Percentiles rank a stretch among this genome's conserved stretches.
Evolutionary conservation across 1,140 invertebrate genomes (phyloP).

Genomic region (Berghia stephanieae): DNA sequence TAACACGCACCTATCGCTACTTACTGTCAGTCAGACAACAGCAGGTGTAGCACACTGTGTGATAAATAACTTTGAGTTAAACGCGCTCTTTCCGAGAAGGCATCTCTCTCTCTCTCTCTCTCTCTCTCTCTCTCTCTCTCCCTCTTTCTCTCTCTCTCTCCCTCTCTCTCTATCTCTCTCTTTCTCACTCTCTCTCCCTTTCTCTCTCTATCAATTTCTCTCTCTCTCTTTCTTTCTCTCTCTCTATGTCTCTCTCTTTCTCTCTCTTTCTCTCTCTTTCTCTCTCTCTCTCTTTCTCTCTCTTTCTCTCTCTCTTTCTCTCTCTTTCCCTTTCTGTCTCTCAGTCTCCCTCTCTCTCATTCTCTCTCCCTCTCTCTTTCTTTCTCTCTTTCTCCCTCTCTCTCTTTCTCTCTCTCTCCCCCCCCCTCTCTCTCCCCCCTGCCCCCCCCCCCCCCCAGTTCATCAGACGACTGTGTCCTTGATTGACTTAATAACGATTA

Average conservation of each 20-base stretch:
- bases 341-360: constrained; percentile 4
- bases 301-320: constrained; percentile 11
- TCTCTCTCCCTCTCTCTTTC: constrained; percentile 12
- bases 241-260: neutral
- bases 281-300: neutral
- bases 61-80: no score
- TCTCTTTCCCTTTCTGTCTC: constrained; percentile 22
- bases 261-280: constrained; percentile 19
- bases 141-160: neutral
- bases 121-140: no score
- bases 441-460: neutral
- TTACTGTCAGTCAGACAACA: no score
- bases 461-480: neutral
- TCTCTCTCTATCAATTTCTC: neutral
- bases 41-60: no score
- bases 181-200: neutral
- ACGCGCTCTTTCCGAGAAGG: no score
- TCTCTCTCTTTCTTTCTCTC: neutral
- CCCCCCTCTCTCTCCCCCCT: neutral
- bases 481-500: no score
- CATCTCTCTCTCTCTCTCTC: no score
- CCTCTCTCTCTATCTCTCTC: neutral
- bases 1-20: no score
- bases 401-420: constrained; percentile 6
- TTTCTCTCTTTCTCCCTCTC: constrained; percentile 1